A percentile compares a stretch with the other conserved stretches of the same genome.
Evolutionary conservation across 2,888 invertebrate species (phyloP).

Genomic region (Meteorus colon): DNA sequence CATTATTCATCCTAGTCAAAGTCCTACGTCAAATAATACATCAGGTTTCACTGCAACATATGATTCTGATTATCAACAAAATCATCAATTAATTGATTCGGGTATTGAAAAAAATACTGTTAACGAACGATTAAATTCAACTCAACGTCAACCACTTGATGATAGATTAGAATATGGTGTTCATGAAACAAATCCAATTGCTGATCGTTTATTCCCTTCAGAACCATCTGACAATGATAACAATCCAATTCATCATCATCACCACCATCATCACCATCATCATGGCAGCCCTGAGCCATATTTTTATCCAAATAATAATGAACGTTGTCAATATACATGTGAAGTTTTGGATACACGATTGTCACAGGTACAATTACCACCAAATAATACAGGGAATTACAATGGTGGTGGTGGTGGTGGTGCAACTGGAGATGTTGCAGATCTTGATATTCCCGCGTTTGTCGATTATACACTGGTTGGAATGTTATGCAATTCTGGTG

Average conservation of each 20-base stretch:
- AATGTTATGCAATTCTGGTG: slow-evolving; percentile 68
- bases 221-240: slow-evolving; percentile 53
- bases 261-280: neutral
- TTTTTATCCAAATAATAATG: slow-evolving; percentile 61
- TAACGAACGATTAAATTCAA: slow-evolving; percentile 30
- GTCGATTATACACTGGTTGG: slow-evolving; percentile 71
- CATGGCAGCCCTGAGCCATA: slow-evolving; percentile 64
- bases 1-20: slow-evolving; percentile 60
- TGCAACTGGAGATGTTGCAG: slow-evolving; percentile 54
- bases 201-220: slow-evolving; percentile 57
- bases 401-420: slow-evolving; percentile 39
- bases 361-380: slow-evolving; percentile 51
- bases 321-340: slow-evolving; percentile 69
- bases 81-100: slow-evolving; percentile 50
- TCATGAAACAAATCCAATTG: slow-evolving; percentile 49
- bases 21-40: slow-evolving; percentile 55
- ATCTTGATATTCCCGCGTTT: slow-evolving; percentile 67
- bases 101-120: slow-evolving; percentile 42
- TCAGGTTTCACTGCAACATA: slow-evolving; percentile 50
- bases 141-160: slow-evolving; percentile 57
- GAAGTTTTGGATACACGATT: slow-evolving; percentile 68
- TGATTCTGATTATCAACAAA: slow-evolving; percentile 56
- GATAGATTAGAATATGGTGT: slow-evolving; percentile 57
- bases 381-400: slow-evolving; percentile 39
- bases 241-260: slow-evolving; percentile 51